These are phyloP conservation scores for Furcula furcula DNA, from an alignment of 2,888 invertebrate species.

Conservation along the genomic window DNA sequence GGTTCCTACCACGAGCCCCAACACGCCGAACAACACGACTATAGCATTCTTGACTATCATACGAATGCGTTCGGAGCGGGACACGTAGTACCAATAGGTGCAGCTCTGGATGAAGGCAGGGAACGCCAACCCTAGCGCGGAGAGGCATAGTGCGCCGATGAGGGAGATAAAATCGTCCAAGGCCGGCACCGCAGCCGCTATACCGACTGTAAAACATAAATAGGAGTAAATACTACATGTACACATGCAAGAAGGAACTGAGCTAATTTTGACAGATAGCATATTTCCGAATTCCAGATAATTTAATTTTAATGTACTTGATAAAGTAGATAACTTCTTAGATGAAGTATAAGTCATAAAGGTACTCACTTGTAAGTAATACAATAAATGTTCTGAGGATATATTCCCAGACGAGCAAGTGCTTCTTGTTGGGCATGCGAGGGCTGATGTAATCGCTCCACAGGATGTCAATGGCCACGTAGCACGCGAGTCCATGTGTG, in stretches of 20 bases:
- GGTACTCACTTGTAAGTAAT: slow-evolving; percentile 91
- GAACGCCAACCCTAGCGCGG: slow-evolving; percentile 93
- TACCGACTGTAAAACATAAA: slow-evolving; percentile 84
- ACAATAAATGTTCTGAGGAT: slow-evolving; percentile 89
- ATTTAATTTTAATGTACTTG: too few relatives aligned
- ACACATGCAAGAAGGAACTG: too few relatives aligned
- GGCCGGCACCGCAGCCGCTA: slow-evolving; percentile 93
- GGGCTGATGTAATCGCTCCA: slow-evolving; percentile 89
- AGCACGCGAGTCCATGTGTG: slow-evolving; percentile 96
- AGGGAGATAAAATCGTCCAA: slow-evolving; percentile 90
- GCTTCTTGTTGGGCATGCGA: slow-evolving; percentile 83
- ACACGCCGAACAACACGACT: slow-evolving; percentile 84
- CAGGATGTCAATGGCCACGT: slow-evolving; percentile 96
- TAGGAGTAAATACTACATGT: too few relatives aligned
- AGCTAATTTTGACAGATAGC: too few relatives aligned
- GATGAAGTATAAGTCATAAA: too few relatives aligned
- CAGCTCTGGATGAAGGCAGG: slow-evolving; percentile 94
- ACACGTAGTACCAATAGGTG: slow-evolving; percentile 88
- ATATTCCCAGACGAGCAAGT: slow-evolving; percentile 88
- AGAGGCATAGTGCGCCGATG: slow-evolving; percentile 94
- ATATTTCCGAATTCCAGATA: too few relatives aligned
- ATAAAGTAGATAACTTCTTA: too few relatives aligned
- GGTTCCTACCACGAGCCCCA: slow-evolving; percentile 87
- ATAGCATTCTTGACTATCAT: slow-evolving; percentile 83
- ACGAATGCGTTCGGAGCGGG: slow-evolving; percentile 76